These are phyloP conservation scores for Enchytraeus crypticus DNA, from an alignment of 2,888 invertebrate species.

Conservation along the genomic window DNA sequence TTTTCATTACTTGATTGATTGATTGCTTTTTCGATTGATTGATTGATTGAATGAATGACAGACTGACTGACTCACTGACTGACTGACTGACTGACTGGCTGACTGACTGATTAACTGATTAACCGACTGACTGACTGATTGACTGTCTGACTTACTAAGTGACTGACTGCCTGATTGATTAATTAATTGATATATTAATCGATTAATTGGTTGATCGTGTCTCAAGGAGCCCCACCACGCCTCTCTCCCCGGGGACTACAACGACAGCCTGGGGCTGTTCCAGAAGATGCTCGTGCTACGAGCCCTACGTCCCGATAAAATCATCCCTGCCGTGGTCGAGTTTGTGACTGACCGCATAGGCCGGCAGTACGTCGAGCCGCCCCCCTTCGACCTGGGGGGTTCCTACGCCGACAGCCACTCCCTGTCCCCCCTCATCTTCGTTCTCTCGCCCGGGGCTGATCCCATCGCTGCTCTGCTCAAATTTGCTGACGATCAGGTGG, in stretches of 20 bases:
- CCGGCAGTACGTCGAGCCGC: conserved; percentile 49
- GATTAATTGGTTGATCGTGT: too few relatives aligned
- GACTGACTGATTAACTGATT: too few relatives aligned
- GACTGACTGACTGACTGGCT: too few relatives aligned
- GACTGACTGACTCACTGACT: too few relatives aligned
- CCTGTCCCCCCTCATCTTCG: conserved; percentile 48
- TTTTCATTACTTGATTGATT: too few relatives aligned
- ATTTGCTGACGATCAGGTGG: conserved; percentile 50
- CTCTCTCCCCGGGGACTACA: conserved; percentile 45
- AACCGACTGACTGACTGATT: too few relatives aligned
- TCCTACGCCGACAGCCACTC: conserved; percentile 48
- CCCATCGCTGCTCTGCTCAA: conserved; percentile 49
- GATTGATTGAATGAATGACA: too few relatives aligned
- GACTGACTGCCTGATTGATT: too few relatives aligned
- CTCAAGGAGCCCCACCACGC: conserved; percentile 36
- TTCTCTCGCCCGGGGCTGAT: conserved; percentile 50
- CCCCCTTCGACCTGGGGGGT: conserved; percentile 50
- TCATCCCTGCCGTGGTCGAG: conserved; percentile 32
- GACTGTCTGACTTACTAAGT: too few relatives aligned
- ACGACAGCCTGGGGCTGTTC: conserved; percentile 42
- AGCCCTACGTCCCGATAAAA: conserved; percentile 50
- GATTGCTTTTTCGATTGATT: too few relatives aligned
- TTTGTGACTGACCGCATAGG: conserved; percentile 49
- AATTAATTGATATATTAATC: too few relatives aligned
- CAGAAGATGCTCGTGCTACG: conserved; percentile 48